Evolutionary conservation across 2,113 vertebrate species (phyloP), one percentile per base, ranked within the genome.

Genomic region (Macrotus californicus): DNA sequence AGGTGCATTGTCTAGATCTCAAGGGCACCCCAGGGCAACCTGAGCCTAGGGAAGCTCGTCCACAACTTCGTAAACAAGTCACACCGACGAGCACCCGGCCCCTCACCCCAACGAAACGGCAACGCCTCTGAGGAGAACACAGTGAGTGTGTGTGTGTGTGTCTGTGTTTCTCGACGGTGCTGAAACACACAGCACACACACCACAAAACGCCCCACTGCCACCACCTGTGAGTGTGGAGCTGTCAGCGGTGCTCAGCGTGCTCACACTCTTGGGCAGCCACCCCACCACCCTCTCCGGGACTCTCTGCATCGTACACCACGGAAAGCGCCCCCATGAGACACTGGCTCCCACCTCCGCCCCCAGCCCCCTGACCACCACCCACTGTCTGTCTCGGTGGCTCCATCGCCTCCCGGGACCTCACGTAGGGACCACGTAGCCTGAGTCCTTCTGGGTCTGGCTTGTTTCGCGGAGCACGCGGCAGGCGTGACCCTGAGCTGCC

Each of bases 401-500:
- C 22, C 8, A 22, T 31, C 12, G 0, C 7, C 18, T 61, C 21
- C 13, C 15, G 14, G n/a, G 10, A 31, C 14, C 7, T 10, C n/a
- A 7, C 2, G 4, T 6, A 1, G 5, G 92, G 11, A 39, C 11
- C 64, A 1, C 21, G 7, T 0, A 10, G 34, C 0, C 21, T 48
- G 2, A 12, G 39, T 22, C 39, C n/a, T 36, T 7, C 43, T 5
- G 43, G 22, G 24, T 31, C 34, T 18, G 22, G 39, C 8, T 31
- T 16, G 8, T 19, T 21, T 50, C 34, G 9, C 39, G 2, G 31
- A 67, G 64, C 64, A n/a, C 14, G 5, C 1, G 29, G 61, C 31
- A n/a, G 64, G 64, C 16, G 64, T n/a, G 34, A 2, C 69, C 19
- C 69, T 6, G 9, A 41, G 36, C 2, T 39, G 5, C 22, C 14